phyloP scores from a whole-genome alignment of 1,140 invertebrate species.

The Metopolophium dirhodum region DNA sequence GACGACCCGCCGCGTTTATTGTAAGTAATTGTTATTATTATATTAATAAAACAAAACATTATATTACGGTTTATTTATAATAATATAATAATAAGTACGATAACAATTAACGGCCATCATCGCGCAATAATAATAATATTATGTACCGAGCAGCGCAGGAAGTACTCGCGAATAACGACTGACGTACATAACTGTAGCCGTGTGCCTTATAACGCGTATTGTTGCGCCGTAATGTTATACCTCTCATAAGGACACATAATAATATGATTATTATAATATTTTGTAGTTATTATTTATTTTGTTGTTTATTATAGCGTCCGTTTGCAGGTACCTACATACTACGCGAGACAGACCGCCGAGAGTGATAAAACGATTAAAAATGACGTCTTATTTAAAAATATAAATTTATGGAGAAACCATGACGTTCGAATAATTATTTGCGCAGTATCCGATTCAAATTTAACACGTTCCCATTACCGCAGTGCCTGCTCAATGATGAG shows the following conservation, averaged over 20 bases:
- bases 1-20: slow-evolving; percentile 33
- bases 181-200: too few species aligned
- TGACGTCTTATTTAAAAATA: not conserved
- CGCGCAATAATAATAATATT: too few species aligned
- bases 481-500: too few species aligned
- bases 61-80: not conserved
- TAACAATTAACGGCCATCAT: not conserved
- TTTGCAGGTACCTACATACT: too few species aligned
- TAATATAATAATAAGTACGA: not conserved
- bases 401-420: not conserved
- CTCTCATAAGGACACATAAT: too few species aligned
- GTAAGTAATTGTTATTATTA: slow-evolving; percentile 32
- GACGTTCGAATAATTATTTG: not conserved
- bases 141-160: too few species aligned
- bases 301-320: not conserved
- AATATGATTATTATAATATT: too few species aligned
- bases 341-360: not conserved
- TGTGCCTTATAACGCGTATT: too few species aligned
- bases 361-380: not conserved
- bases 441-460: not conserved
- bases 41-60: not conserved
- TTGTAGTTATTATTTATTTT: not conserved
- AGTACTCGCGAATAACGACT: too few species aligned
- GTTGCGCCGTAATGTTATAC: too few species aligned
- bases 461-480: too few species aligned